Conservation (phyloP, 2,888 invertebrate species). For the Zaprionus obscuricornis region DNA sequence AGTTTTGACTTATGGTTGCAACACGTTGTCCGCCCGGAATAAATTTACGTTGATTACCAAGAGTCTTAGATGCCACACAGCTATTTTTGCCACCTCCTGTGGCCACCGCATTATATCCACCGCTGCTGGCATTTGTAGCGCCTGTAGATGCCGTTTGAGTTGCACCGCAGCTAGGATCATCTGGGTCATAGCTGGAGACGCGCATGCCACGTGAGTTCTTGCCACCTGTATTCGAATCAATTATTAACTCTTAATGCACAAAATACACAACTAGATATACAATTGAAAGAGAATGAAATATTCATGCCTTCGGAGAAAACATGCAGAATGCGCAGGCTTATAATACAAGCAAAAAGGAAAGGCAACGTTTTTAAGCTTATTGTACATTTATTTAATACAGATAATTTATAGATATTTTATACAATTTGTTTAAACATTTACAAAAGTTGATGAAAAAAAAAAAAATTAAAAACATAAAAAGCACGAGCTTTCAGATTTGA, state of each 20-base stretch:
- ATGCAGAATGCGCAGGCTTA: conserved; percentile 46
- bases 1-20: conserved; percentile 92
- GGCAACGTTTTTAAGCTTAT: conserved; percentile 61
- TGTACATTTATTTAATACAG: conserved; percentile 67
- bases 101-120: conserved; percentile 76
- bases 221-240: conserved; percentile 83
- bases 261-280: conserved; percentile 3
- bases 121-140: conserved; percentile 69
- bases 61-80: conserved; percentile 84
- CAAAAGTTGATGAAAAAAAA: conserved; percentile 47
- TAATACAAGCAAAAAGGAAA: conserved; percentile 37
- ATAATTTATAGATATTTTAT: conserved; percentile 58
- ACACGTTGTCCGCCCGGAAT: conserved; percentile 89
- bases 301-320: conserved; percentile 40
- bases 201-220: conserved; percentile 88
- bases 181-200: conserved; percentile 88
- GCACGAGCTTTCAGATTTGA: conserved; percentile 57
- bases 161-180: conserved; percentile 84
- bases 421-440: conserved; percentile 71
- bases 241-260: conserved; percentile 33
- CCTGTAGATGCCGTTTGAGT: conserved; percentile 37
- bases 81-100: conserved; percentile 68
- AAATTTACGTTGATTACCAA: conserved; percentile 84
- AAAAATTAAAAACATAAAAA: conserved; percentile 36
- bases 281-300: conserved; percentile 7